A percentile compares a stretch with the other conserved stretches of the same genome.
phyloP scores from a whole-genome alignment of 1,140 invertebrate genomes.

The Wasmannia auropunctata region DNA sequence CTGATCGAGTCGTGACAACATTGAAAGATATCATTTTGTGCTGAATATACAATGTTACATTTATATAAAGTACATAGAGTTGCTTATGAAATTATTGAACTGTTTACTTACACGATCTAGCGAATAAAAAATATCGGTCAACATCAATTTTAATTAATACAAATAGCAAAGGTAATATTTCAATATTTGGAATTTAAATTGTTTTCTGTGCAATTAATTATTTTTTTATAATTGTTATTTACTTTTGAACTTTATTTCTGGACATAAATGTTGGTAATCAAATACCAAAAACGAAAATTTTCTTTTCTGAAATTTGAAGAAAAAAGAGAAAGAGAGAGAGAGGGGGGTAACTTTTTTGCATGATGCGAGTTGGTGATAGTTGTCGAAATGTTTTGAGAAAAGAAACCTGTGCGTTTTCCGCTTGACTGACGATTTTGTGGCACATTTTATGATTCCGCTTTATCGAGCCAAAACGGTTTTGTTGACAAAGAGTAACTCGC shows the following conservation, averaged over 20 bases:
- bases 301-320: neutral
- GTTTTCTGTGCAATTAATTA: conserved; percentile 3
- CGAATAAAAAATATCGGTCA: neutral
- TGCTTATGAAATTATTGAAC: neutral
- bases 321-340: too few species aligned
- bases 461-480: neutral
- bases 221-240: neutral
- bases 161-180: neutral
- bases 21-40: neutral
- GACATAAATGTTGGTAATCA: neutral
- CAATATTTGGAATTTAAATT: neutral
- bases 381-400: neutral
- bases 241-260: neutral
- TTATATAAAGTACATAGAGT: conserved; percentile 3
- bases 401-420: neutral
- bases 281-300: neutral
- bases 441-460: neutral
- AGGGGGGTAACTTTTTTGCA: neutral
- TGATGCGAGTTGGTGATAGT: neutral
- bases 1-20: neutral
- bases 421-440: neutral
- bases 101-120: neutral
- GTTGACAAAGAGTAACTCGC: conserved; percentile 25
- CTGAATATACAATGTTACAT: neutral
- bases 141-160: neutral